phyloP scores from a whole-genome alignment of 1,140 invertebrate species.

The Parapsyche elsis region DNA sequence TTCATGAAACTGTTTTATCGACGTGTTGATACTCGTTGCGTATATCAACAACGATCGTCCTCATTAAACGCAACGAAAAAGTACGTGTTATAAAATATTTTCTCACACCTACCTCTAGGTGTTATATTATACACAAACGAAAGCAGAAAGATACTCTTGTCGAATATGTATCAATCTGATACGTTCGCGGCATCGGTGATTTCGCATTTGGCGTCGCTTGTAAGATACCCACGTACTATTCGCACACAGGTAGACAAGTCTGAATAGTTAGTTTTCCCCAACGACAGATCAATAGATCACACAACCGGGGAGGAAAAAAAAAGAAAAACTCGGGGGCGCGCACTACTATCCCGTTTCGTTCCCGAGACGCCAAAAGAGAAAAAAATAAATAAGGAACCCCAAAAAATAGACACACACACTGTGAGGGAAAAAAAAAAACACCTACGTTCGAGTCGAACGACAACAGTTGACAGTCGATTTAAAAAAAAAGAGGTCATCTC shows the following conservation, averaged over 20 bases:
- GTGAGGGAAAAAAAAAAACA: neutral
- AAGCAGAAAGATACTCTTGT: neutral
- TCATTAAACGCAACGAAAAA: too few species aligned
- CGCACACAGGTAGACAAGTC: slow-evolving; percentile 2
- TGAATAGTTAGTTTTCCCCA: neutral
- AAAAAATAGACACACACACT: neutral
- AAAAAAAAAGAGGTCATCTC: slow-evolving; percentile 39
- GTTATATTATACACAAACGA: too few species aligned
- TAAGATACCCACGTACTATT: neutral
- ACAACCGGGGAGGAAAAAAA: neutral
- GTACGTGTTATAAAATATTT: too few species aligned
- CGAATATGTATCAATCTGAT: neutral
- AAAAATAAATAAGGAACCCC: neutral
- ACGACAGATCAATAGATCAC: slow-evolving; percentile 25
- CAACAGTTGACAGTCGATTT: slow-evolving; percentile 33
- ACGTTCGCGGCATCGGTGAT: neutral
- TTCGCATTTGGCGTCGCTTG: neutral
- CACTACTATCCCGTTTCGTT: neutral
- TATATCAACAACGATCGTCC: too few species aligned
- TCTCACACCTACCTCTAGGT: too few species aligned
- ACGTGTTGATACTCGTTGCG: too few species aligned
- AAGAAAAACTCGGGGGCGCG: neutral
- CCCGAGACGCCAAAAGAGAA: neutral
- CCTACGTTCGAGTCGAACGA: neutral
- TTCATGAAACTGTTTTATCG: too few species aligned